phyloP scores from a whole-genome alignment of 2,113 vertebrate genomes.

The Charadrius vociferus region DNA sequence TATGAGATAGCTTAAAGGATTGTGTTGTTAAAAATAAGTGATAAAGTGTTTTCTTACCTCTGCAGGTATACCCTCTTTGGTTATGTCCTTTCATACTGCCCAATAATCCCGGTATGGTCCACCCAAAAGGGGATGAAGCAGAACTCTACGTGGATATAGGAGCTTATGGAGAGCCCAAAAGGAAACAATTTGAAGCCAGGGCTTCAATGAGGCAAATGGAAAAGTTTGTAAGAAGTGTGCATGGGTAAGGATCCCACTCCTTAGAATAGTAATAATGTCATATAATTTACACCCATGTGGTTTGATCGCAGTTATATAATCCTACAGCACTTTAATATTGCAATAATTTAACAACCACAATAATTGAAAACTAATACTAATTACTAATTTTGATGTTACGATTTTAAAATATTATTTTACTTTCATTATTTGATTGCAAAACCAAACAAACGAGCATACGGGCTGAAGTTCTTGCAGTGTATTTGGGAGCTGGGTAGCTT shows the following conservation, averaged over 20 bases:
- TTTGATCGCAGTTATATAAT: background rate
- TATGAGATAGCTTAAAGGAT: background rate
- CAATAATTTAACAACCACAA: background rate
- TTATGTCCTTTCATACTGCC: conserved; percentile 92
- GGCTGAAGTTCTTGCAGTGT: background rate
- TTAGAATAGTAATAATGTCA: background rate
- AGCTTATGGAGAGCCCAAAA: conserved; percentile 91
- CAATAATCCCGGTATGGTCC: conserved; percentile 92
- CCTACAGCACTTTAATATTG: background rate
- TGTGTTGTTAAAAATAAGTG: background rate
- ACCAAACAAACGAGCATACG: fast-evolving
- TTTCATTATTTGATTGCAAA: background rate
- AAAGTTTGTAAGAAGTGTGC: conserved; percentile 92
- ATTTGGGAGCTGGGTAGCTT: background rate
- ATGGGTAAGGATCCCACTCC: conserved; percentile 82
- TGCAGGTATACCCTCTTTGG: conserved; percentile 97
- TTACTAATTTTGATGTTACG: background rate
- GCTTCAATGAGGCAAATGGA: conserved; percentile 91
- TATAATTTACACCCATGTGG: background rate
- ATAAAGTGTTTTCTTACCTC: background rate
- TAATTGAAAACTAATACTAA: background rate
- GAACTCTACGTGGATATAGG: conserved; percentile 96
- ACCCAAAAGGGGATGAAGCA: conserved; percentile 88
- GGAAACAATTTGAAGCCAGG: conserved; percentile 92
- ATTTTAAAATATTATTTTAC: background rate